phyloP scores from a whole-genome alignment of 2,797 vertebrate species.

The Melanotaenia maccullochi region DNA sequence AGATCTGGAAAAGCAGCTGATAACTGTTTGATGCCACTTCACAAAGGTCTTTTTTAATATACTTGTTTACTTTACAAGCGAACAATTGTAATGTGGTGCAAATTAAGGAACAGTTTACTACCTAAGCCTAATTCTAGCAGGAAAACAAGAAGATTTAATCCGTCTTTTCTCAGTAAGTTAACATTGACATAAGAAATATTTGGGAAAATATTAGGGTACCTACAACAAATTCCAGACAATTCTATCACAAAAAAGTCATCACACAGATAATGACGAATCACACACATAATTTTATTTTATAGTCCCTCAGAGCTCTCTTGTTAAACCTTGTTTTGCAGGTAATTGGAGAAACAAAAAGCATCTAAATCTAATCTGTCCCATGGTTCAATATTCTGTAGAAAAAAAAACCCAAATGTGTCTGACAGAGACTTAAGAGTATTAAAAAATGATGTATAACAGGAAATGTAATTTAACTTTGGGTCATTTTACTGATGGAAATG shows the following conservation, averaged over 20 bases:
- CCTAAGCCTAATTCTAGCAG: neutral
- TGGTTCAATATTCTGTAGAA: too few species aligned
- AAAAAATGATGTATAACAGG: too few species aligned
- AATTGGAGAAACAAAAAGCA: too few species aligned
- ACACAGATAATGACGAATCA: neutral
- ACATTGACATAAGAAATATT: neutral
- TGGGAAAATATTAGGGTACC: neutral
- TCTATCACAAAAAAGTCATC: neutral
- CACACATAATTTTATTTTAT: too few species aligned
- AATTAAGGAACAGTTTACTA: neutral
- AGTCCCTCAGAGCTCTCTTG: too few species aligned
- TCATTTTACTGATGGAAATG: too few species aligned
- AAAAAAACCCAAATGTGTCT: too few species aligned
- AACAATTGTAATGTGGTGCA: neutral
- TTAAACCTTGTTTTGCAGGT: too few species aligned
- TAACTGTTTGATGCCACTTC: neutral
- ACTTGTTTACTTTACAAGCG: neutral
- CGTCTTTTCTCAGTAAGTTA: neutral
- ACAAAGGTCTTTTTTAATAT: neutral
- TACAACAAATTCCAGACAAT: neutral
- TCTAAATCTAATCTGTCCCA: too few species aligned
- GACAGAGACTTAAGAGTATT: too few species aligned
- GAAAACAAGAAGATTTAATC: neutral
- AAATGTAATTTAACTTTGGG: too few species aligned
- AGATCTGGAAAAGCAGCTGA: neutral